phyloP scores from a whole-genome alignment of 2,113 vertebrate species.

The Mastomys coucha region DNA sequence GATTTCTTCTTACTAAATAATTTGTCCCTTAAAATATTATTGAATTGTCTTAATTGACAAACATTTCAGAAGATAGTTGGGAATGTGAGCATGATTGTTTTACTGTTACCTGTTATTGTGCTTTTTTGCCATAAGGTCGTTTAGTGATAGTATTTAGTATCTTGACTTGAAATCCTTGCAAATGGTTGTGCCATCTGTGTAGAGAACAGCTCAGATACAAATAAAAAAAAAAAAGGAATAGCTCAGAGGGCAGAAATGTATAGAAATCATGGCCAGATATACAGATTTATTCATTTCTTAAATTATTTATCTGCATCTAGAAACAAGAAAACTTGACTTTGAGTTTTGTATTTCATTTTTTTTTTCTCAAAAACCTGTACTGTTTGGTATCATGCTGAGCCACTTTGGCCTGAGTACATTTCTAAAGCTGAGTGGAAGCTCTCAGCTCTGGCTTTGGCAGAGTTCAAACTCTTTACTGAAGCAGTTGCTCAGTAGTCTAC shows the following conservation, averaged over 20 bases:
- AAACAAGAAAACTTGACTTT: conserved; percentile 6
- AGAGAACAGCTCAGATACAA: no score
- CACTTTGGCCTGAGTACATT: background rate
- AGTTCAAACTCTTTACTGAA: background rate
- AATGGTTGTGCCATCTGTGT: background rate
- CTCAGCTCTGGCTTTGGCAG: background rate
- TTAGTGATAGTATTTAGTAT: background rate
- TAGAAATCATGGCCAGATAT: background rate
- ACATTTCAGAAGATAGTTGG: background rate
- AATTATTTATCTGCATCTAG: background rate
- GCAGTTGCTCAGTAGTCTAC: background rate
- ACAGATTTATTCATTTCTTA: background rate
- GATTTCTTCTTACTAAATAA: background rate
- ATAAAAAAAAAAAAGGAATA: background rate
- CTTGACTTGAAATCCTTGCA: conserved; percentile 31
- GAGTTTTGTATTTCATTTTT: conserved; percentile 30
- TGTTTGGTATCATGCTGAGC: background rate
- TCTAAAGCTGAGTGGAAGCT: background rate
- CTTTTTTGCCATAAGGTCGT: background rate
- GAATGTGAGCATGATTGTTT: background rate
- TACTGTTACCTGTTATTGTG: background rate
- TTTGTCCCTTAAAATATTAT: background rate
- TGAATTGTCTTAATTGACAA: conserved; percentile 2
- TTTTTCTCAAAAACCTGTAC: background rate
- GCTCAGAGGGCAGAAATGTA: background rate